phyloP scores from a whole-genome alignment of 2,888 invertebrate genomes.

The Dinocampus coccinellae region DNA sequence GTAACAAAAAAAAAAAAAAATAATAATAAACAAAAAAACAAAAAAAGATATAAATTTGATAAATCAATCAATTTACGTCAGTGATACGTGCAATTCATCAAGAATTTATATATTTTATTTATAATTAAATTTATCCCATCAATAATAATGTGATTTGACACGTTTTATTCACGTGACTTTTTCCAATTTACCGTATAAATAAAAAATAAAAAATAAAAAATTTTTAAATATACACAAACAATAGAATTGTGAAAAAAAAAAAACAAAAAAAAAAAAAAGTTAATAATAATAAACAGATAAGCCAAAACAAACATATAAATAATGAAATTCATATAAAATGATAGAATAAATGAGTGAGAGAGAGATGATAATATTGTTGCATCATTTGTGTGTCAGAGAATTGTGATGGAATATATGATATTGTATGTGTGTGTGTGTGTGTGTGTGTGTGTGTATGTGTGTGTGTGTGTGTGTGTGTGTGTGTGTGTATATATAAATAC shows the following conservation, averaged over 20 bases:
- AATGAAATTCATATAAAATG: no score
- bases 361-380: conserved; percentile 24
- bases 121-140: background rate
- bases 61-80: background rate
- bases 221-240: background rate
- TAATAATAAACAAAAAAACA: background rate
- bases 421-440: conserved; percentile 6
- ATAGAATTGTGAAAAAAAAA: background rate
- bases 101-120: background rate
- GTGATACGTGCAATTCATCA: background rate
- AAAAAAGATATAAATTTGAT: conserved; percentile 8
- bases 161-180: background rate
- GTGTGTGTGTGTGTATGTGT: conserved; percentile 17
- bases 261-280: no score
- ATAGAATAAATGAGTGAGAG: background rate
- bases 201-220: background rate
- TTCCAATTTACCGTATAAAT: background rate
- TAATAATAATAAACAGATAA: no score
- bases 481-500: no score
- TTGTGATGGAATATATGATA: conserved; percentile 15
- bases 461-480: conserved; percentile 20
- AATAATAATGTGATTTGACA: background rate
- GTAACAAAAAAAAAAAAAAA: conserved; percentile 9
- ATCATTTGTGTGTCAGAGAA: conserved; percentile 37
- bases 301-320: no score